A percentile compares a stretch with the other conserved stretches of the same genome.
Conservation (phyloP, 2,113 vertebrate species). For the Cyanoderma ruficeps region DNA sequence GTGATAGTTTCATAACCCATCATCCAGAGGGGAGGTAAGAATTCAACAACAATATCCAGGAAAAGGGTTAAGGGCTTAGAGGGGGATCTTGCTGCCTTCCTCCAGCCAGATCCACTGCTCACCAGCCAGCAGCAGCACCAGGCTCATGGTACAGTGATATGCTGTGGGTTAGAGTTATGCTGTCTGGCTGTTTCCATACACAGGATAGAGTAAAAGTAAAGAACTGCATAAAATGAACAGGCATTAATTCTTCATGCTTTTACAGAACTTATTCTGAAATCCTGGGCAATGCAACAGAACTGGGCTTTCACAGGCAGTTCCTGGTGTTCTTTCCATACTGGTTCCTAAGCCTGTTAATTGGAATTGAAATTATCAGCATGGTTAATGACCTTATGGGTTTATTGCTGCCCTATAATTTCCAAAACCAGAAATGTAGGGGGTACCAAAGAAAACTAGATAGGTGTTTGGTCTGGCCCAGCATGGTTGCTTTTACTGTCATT, state of each 20-base stretch:
- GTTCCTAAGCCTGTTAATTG: not conserved
- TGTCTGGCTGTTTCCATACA: not conserved
- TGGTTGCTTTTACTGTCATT: not conserved
- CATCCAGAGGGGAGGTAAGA: not conserved
- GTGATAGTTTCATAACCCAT: not conserved
- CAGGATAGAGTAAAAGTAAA: not conserved
- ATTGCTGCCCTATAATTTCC: not conserved
- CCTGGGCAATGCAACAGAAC: not conserved
- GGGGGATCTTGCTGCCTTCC: not conserved
- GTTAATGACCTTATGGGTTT: not conserved
- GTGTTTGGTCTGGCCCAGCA: not conserved
- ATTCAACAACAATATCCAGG: not conserved
- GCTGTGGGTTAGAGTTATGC: not conserved
- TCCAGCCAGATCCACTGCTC: rapidly evolving
- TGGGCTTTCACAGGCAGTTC: not conserved
- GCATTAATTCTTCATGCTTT: not conserved
- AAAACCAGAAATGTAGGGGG: rapidly evolving
- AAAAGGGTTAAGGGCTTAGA: not conserved
- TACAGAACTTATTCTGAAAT: not conserved
- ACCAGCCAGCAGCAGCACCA: not conserved
- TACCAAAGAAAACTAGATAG: not conserved
- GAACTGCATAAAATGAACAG: not conserved
- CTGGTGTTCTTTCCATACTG: not conserved
- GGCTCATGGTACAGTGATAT: rapidly evolving
- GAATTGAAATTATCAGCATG: not conserved